Conservation (phyloP, 2,113 vertebrate species). For the Kobus ellipsiprymnus region DNA sequence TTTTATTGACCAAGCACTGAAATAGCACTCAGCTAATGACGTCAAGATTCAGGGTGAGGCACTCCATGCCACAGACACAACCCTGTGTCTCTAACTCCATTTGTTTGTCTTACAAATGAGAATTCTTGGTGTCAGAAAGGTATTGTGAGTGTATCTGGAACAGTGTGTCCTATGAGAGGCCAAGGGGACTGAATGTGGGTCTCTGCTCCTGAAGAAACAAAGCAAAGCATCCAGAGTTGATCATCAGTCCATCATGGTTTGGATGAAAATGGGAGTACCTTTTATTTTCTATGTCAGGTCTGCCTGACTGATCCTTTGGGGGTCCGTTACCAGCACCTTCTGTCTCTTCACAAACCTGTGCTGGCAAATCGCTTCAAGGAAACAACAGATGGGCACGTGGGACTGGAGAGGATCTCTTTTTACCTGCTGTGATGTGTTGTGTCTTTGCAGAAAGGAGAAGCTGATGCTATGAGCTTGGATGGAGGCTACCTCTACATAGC, state of each 20-base stretch:
- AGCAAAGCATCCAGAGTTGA: not conserved
- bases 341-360: not conserved
- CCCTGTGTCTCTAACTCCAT: not conserved
- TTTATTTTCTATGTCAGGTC: not conserved
- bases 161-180: not conserved
- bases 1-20: not conserved
- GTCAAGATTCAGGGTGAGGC: not conserved
- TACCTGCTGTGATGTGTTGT: not conserved
- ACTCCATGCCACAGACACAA: not conserved
- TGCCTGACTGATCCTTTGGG: not conserved
- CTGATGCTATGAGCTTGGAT: constrained; percentile 89
- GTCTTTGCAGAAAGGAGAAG: constrained; percentile 85
- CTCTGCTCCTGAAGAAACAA: constrained; percentile 4
- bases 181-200: not conserved
- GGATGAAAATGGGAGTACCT: not conserved
- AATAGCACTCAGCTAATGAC: not conserved
- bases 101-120: not conserved
- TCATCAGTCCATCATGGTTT: not conserved
- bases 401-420: not conserved
- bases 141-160: not conserved
- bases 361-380: not conserved
- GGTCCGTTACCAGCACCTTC: not conserved
- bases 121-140: not conserved
- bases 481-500: constrained; percentile 91
- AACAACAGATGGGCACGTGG: not conserved